phyloP scores from a whole-genome alignment of 2,113 vertebrate genomes.

The Bubo bubo region DNA sequence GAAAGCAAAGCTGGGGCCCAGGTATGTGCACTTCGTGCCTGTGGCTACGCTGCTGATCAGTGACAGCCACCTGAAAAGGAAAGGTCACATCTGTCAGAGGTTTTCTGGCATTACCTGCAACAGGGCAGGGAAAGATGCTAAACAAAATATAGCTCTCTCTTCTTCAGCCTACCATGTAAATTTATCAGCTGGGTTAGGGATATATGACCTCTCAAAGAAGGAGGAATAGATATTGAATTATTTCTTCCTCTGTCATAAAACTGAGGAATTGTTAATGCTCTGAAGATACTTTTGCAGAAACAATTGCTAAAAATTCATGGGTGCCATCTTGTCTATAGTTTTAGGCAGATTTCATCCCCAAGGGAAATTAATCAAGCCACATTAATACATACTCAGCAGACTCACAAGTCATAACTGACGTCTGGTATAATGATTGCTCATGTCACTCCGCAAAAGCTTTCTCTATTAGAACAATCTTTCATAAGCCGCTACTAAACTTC shows the following conservation, averaged over 20 bases:
- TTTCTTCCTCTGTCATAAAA: neutral
- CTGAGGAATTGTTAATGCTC: neutral
- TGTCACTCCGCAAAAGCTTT: constrained; percentile 13
- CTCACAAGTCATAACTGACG: constrained; percentile 4
- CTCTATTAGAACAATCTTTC: constrained; percentile 15
- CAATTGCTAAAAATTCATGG: neutral
- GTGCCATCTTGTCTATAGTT: constrained; percentile 8
- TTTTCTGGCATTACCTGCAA: neutral
- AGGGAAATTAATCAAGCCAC: constrained; percentile 45
- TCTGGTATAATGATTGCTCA: neutral
- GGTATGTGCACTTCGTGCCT: neutral
- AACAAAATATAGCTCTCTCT: neutral
- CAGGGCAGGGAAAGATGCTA: neutral
- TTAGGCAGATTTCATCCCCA: constrained; percentile 25
- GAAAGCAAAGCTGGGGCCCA: neutral
- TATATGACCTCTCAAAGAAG: neutral
- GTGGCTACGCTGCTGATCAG: neutral
- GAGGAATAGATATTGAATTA: neutral
- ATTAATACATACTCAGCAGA: constrained; percentile 32
- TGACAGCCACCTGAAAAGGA: neutral
- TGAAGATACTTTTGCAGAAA: constrained; percentile 11
- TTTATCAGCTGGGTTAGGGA: neutral
- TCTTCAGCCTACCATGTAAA: neutral
- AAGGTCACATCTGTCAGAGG: neutral
- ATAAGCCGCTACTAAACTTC: constrained; percentile 14